Conservation (phyloP, 1,140 invertebrate species). For the Hestina assimilis region DNA sequence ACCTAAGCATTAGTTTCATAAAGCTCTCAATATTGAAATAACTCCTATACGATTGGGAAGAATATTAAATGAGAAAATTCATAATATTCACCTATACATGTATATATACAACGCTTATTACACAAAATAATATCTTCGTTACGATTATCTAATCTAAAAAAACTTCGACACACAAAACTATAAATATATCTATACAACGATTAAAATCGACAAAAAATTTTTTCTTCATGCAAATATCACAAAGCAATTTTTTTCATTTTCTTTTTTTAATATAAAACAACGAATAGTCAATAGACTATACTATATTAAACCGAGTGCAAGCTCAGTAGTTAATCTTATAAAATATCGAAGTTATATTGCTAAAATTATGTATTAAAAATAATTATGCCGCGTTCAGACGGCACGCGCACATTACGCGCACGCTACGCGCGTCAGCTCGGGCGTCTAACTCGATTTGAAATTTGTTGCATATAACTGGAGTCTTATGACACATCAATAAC, state of each 20-base stretch:
- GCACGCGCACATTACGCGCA: too few species aligned
- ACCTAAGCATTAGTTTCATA: slow-evolving; percentile 35
- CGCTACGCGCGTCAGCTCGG: too few species aligned
- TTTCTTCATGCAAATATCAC: slow-evolving; percentile 46
- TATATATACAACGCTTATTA: slow-evolving; percentile 29
- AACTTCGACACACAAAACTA: slow-evolving; percentile 9
- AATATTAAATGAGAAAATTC: slow-evolving; percentile 32
- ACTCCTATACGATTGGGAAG: slow-evolving; percentile 26
- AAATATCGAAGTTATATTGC: slow-evolving; percentile 24
- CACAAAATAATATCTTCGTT: slow-evolving; percentile 17
- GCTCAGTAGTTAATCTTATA: slow-evolving; percentile 22
- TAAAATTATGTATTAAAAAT: slow-evolving; percentile 21
- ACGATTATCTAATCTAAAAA: slow-evolving; percentile 9
- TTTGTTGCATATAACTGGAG: too few species aligned
- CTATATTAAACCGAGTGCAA: slow-evolving; percentile 18
- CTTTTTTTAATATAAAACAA: slow-evolving; percentile 55
- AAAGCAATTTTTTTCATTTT: slow-evolving; percentile 39
- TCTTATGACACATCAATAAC: too few species aligned
- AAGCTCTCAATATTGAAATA: slow-evolving; percentile 36
- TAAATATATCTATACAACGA: slow-evolving; percentile 6
- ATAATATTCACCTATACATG: slow-evolving; percentile 27
- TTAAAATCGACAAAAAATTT: slow-evolving; percentile 18
- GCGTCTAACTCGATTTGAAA: too few species aligned
- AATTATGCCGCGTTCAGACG: too few species aligned
- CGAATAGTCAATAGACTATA: slow-evolving; percentile 56